Evolutionary conservation across 2,888 invertebrate genomes (phyloP).

Genomic region (Galerucella nymphaeae): DNA sequence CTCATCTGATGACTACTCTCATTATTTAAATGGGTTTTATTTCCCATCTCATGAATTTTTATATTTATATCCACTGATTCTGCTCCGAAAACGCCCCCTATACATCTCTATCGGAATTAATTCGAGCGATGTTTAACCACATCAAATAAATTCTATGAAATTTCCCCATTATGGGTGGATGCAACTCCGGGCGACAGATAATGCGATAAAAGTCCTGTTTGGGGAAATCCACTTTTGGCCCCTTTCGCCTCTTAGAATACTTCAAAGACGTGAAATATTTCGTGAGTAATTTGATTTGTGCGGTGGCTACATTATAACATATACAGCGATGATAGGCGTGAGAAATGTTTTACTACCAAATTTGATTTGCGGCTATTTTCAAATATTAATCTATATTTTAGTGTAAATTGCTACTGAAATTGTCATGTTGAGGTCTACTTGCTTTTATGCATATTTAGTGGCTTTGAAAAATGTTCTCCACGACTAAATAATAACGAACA

Average conservation of each 20-base stretch:
- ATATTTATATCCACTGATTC: neutral
- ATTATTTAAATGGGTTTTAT: conserved; percentile 8
- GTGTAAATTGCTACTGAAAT: no score
- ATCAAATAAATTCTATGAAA: conserved; percentile 33
- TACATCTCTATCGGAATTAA: conserved; percentile 20
- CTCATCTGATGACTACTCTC: conserved; percentile 14
- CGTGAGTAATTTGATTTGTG: conserved; percentile 42
- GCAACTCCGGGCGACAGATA: conserved; percentile 40
- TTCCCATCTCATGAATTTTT: conserved; percentile 19
- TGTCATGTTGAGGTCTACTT: no score
- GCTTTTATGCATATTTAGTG: no score
- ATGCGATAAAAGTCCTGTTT: conserved; percentile 43
- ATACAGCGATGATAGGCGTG: conserved; percentile 17
- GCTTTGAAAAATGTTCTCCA: no score
- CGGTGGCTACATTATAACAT: conserved; percentile 19
- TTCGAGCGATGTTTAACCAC: conserved; percentile 20
- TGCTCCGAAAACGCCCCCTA: conserved; percentile 12
- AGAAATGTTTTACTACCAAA: neutral
- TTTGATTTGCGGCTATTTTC: neutral
- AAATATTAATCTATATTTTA: no score
- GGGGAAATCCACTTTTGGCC: conserved; percentile 39
- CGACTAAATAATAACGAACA: no score
- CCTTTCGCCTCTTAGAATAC: conserved; percentile 14
- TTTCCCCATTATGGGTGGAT: conserved; percentile 37
- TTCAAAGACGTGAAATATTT: conserved; percentile 38